Conservation (phyloP, 2,888 invertebrate species). For the Dasypolia templi region DNA sequence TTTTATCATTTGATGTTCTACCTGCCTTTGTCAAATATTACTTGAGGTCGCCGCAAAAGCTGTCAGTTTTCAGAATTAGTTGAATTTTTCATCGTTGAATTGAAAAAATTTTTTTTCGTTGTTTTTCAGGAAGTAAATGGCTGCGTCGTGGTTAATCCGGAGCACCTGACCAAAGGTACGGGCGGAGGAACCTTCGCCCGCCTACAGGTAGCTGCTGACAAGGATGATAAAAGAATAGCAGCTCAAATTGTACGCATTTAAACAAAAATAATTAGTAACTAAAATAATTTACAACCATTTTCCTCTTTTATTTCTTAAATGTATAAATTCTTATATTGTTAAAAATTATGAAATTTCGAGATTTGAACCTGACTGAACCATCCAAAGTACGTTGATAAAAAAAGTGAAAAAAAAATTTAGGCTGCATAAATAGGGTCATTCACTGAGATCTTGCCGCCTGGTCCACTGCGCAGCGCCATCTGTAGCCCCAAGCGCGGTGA, state of each 20-base stretch:
- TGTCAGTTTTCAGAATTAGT: not conserved
- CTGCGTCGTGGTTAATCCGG: conserved; percentile 96
- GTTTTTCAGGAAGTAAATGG: conserved; percentile 92
- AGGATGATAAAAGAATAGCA: conserved; percentile 70
- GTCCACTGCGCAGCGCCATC: conserved; percentile 81
- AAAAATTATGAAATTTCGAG: not conserved
- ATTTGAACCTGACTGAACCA: not conserved
- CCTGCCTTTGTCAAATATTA: not conserved
- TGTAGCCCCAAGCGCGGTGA: conserved; percentile 85
- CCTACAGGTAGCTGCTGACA: conserved; percentile 89
- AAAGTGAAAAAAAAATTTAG: conserved; percentile 48
- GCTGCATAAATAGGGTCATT: conserved; percentile 82
- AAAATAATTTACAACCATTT: conserved; percentile 14
- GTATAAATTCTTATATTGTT: not conserved
- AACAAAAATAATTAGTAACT: conserved; percentile 43
- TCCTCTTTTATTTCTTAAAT: conserved; percentile 42
- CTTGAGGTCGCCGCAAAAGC: not conserved
- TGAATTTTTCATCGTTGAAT: no score
- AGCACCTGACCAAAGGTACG: conserved; percentile 93
- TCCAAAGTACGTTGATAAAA: not conserved
- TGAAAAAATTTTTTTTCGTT: not conserved
- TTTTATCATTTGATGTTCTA: not conserved
- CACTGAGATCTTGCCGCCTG: conserved; percentile 75
- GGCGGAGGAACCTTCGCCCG: conserved; percentile 95
- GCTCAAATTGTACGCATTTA: conserved; percentile 86